These are phyloP conservation scores for Pungitius pungitius DNA, from an alignment of 2,113 vertebrate species.

Conservation along the genomic window DNA sequence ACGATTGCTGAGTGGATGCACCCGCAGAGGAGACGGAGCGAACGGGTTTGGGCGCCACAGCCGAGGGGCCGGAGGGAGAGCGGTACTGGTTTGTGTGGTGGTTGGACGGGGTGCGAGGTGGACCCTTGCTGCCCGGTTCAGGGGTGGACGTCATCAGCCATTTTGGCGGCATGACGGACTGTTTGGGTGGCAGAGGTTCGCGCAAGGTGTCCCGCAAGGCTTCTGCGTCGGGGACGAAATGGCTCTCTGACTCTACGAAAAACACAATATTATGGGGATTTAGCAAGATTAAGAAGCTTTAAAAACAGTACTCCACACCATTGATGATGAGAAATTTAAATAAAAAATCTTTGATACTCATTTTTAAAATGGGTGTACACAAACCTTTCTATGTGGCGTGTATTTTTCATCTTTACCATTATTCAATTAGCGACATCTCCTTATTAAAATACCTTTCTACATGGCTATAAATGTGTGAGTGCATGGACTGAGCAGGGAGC, in stretches of 20 bases:
- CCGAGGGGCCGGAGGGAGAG: conserved; percentile 77
- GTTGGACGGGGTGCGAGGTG: conserved; percentile 70
- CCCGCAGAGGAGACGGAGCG: conserved; percentile 81
- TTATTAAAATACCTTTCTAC: conserved; percentile 15
- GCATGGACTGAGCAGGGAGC: conserved; percentile 27
- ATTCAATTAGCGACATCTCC: conserved; percentile 21
- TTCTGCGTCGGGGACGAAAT: conserved; percentile 81
- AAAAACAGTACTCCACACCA: background rate
- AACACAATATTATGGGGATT: conserved; percentile 26
- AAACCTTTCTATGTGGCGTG: background rate
- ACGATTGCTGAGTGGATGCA: conserved; percentile 75
- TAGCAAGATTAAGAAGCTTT: background rate
- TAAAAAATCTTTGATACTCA: background rate
- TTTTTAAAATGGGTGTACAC: background rate
- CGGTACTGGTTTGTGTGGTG: conserved; percentile 68
- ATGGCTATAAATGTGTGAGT: conserved; percentile 42
- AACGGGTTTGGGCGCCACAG: conserved; percentile 74
- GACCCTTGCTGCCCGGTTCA: conserved; percentile 79
- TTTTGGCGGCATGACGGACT: conserved; percentile 88
- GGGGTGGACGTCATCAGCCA: conserved; percentile 85
- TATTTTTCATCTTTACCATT: conserved; percentile 12
- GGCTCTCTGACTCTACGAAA: conserved; percentile 83
- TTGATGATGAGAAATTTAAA: background rate
- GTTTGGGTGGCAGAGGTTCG: conserved; percentile 83
- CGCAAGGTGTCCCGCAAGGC: conserved; percentile 80